A percentile compares a stretch with the other conserved stretches of the same genome.
phyloP scores from a whole-genome alignment of 1,140 invertebrate species.

The Drosophila ambigua region DNA sequence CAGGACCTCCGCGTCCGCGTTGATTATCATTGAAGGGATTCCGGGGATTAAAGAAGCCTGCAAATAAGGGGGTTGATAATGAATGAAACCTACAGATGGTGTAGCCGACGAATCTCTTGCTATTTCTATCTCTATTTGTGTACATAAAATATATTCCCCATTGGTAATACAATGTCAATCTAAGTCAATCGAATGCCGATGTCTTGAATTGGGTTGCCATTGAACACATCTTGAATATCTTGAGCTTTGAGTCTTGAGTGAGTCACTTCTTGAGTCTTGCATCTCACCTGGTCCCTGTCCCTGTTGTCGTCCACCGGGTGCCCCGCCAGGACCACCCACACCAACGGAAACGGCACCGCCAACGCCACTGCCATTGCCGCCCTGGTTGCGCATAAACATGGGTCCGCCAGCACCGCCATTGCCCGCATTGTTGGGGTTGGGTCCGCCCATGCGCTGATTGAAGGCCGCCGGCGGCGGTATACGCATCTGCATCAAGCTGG shows the following conservation, averaged over 20 bases:
- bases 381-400: slow-evolving; percentile 71
- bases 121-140: background rate
- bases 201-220: too few species aligned
- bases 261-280: background rate
- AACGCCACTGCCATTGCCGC: slow-evolving; percentile 28
- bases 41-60: slow-evolving; percentile 83
- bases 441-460: slow-evolving; percentile 75
- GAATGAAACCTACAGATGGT: background rate
- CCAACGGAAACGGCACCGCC: too few species aligned
- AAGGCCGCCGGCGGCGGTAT: slow-evolving; percentile 77
- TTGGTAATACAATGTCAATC: background rate
- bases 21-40: slow-evolving; percentile 83
- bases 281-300: slow-evolving; percentile 75
- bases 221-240: background rate
- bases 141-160: too few species aligned
- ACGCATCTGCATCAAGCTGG: slow-evolving; percentile 81
- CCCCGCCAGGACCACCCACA: slow-evolving; percentile 36
- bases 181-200: background rate
- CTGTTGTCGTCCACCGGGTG: slow-evolving; percentile 58
- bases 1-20: slow-evolving; percentile 79
- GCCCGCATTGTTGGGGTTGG: slow-evolving; percentile 40
- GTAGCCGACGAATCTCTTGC: background rate
- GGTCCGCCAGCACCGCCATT: slow-evolving; percentile 52
- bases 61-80: background rate
- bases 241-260: background rate